phyloP scores from a whole-genome alignment of 2,113 vertebrate genomes.

The Paradoxurus hermaphroditus region DNA sequence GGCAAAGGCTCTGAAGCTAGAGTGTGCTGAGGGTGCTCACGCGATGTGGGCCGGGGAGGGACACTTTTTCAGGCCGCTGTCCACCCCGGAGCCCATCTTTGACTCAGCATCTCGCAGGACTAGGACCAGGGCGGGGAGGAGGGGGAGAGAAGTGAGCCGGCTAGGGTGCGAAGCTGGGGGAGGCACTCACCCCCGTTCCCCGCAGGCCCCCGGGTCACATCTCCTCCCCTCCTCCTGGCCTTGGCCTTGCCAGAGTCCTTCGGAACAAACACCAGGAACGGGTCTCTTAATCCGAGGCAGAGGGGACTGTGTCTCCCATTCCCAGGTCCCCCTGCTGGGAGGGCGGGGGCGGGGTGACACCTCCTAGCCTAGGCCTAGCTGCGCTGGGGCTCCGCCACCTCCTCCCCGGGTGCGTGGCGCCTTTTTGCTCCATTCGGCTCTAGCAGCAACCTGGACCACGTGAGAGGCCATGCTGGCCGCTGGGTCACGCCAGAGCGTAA shows the following conservation, averaged over 20 bases:
- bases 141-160: not conserved
- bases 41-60: accelerated
- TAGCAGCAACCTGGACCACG: accelerated
- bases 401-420: accelerated
- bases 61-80: accelerated
- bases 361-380: accelerated
- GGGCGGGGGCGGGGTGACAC: not conserved
- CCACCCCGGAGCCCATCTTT: not conserved
- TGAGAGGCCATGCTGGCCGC: accelerated
- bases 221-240: accelerated
- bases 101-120: too few relatives aligned
- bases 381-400: not conserved
- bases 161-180: too few relatives aligned
- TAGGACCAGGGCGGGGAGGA: not conserved
- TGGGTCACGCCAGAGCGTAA: not conserved
- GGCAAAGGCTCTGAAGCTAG: not conserved
- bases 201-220: too few relatives aligned
- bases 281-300: accelerated
- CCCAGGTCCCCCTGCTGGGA: not conserved
- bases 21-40: not conserved
- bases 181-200: accelerated
- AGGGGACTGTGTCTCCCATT: not conserved
- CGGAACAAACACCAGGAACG: not conserved
- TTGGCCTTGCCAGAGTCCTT: not conserved
- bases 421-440: too few relatives aligned